A percentile compares a stretch with the other conserved stretches of the same genome.
These are phyloP conservation scores for Tanytarsus gracilentus DNA, from an alignment of 2,888 invertebrate species.

Conservation along the genomic window DNA sequence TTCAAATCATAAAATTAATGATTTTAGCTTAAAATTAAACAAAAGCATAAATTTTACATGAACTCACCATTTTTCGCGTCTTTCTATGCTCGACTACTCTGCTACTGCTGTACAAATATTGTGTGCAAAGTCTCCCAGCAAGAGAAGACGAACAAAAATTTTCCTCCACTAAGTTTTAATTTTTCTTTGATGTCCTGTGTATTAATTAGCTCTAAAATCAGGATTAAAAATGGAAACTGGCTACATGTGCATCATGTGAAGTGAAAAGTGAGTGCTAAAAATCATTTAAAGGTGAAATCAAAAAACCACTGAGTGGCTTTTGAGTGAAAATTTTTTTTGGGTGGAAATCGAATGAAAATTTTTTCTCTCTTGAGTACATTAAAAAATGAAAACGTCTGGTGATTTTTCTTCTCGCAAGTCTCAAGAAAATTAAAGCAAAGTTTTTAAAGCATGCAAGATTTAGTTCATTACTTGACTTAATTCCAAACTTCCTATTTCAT, in stretches of 20 bases:
- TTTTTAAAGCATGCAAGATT: background rate
- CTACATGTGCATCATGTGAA: background rate
- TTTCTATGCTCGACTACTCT: too few relatives aligned
- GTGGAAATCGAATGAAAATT: constrained; percentile 4
- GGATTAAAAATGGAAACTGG: background rate
- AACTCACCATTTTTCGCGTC: too few relatives aligned
- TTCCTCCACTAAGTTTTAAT: background rate
- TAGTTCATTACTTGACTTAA: constrained; percentile 10
- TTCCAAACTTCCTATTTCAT: constrained; percentile 22
- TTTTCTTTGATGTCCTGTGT: background rate
- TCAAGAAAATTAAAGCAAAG: background rate
- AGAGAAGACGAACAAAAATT: background rate
- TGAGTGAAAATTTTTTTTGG: constrained; percentile 22
- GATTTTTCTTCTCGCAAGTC: background rate
- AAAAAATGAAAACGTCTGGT: background rate
- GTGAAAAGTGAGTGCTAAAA: background rate
- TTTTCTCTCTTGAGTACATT: background rate
- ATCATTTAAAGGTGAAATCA: background rate
- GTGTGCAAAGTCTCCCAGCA: background rate
- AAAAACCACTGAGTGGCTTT: background rate
- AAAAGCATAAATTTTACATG: background rate
- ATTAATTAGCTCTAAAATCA: too few relatives aligned
- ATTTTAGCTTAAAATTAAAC: too few relatives aligned
- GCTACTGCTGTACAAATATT: background rate
- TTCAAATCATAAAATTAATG: too few relatives aligned